These are phyloP conservation scores for Piscicola geometra DNA, from an alignment of 2,888 invertebrate genomes.

Conservation along the genomic window DNA sequence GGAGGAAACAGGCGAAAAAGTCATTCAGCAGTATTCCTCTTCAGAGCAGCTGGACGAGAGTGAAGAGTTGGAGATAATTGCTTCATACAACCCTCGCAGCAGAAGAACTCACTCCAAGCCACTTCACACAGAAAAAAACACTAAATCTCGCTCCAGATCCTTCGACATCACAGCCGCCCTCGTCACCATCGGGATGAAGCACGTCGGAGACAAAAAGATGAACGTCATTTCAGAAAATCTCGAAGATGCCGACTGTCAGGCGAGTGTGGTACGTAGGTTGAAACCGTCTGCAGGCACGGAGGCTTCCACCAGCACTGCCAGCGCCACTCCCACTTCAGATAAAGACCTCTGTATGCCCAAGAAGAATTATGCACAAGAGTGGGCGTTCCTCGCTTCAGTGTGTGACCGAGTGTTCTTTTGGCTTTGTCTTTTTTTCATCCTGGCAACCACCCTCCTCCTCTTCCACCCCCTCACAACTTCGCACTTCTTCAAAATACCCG, in stretches of 20 bases:
- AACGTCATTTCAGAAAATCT: background rate
- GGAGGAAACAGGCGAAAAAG: background rate
- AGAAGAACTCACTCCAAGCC: constrained; percentile 23
- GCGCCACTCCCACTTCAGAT: background rate
- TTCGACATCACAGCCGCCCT: constrained; percentile 24
- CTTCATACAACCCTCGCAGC: constrained; percentile 20
- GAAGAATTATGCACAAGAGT: constrained; percentile 43
- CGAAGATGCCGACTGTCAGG: background rate
- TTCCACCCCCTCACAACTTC: constrained; percentile 42
- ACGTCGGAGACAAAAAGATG: background rate
- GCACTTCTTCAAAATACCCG: constrained; percentile 27
- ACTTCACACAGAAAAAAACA: background rate
- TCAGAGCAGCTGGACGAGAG: constrained; percentile 18
- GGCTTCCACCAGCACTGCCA: background rate
- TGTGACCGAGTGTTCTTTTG: constrained; percentile 46
- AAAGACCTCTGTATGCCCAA: background rate
- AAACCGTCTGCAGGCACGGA: background rate
- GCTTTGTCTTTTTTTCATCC: constrained; percentile 44
- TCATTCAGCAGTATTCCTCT: background rate
- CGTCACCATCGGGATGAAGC: background rate
- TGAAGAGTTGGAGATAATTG: constrained; percentile 24
- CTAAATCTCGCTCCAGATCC: constrained; percentile 14
- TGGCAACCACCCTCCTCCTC: constrained; percentile 43
- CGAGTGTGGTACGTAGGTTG: too few relatives aligned
- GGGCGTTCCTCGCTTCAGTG: constrained; percentile 44